Evolutionary conservation across 2,888 invertebrate genomes (phyloP), one percentile per base, ranked within the genome.

Genomic region (Stomorhina lunata): DNA sequence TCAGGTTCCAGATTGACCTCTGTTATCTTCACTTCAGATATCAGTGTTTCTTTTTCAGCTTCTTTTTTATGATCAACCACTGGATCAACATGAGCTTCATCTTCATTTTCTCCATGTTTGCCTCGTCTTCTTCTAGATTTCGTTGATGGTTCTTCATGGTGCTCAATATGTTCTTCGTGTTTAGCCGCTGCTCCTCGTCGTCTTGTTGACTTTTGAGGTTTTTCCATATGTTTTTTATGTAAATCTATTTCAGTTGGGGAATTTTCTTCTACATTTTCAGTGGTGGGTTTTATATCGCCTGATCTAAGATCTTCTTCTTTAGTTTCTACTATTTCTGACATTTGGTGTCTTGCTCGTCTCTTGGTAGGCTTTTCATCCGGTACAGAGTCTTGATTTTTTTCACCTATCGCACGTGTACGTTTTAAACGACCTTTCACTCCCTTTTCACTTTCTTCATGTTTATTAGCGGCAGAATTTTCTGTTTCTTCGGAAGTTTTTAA

Each of bases 321-420:
- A 10, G 45, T 29, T 15, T 75, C 69, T 6, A 50, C 53, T 17
- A 45, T 32, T 22, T 59, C 57, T 25, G 7, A 1, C 20, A 32
- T 29, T 45, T 80, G 50, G 12, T 43, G 61, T 10, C 17, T 78
- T 0, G 29, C 15, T n/a, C 45, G 55, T 22, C 50, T 57, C 15
- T 69, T 80, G 12, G 20, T 15, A 10, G 63, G 22, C 12, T 66
- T 59, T 53, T 71, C 80, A 22, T 22, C 45, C 0, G 10, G n/a
- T 9, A 6, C 57, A 12, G 50, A 27, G 5, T n/a, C 68, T 22
- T 77, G 68, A 25, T 72, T 80, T 0, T 53, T 37, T 45, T 80
- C 80, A 7, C 69, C 61, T 12, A 48, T 25, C 2, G 69, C 57
- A 17, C 34, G 71, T 10, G 63, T 65, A 7, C 81, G 73, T 37